Percentiles rank a stretch among this genome's conserved stretches.
Evolutionary conservation across 2,888 invertebrate species (phyloP).

Genomic region (Meloe dianella): DNA sequence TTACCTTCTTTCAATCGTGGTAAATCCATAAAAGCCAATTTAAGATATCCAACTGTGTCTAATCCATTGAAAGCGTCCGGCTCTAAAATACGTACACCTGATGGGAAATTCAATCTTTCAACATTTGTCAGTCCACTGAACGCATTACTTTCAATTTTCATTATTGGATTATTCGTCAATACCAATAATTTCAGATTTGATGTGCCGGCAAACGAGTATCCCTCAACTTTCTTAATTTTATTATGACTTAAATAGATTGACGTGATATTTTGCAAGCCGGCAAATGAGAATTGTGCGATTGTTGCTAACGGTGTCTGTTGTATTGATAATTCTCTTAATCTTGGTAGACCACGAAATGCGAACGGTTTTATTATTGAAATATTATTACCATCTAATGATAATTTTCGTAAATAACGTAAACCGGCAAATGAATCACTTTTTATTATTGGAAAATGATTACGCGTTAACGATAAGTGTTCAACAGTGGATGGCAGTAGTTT

Average conservation of each 20-base stretch:
- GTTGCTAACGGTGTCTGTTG: slow-evolving; percentile 78
- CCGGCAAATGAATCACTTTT: slow-evolving; percentile 84
- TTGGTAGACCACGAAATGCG: slow-evolving; percentile 82
- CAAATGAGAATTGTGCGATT: slow-evolving; percentile 84
- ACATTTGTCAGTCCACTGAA: slow-evolving; percentile 86
- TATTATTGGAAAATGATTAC: slow-evolving; percentile 82
- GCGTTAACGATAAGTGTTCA: slow-evolving; percentile 83
- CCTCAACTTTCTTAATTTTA: slow-evolving; percentile 64
- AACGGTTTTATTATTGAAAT: slow-evolving; percentile 83
- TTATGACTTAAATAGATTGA: slow-evolving; percentile 68
- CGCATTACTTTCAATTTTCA: slow-evolving; percentile 80
- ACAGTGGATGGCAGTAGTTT: slow-evolving; percentile 76
- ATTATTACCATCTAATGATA: slow-evolving; percentile 87
- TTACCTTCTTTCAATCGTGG: slow-evolving; percentile 52
- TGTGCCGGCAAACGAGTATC: slow-evolving; percentile 86
- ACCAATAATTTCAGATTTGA: slow-evolving; percentile 82
- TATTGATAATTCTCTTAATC: slow-evolving; percentile 80
- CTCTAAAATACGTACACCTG: slow-evolving; percentile 77
- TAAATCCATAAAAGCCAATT: slow-evolving; percentile 84
- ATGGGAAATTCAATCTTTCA: slow-evolving; percentile 81
- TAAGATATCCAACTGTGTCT: slow-evolving; percentile 81
- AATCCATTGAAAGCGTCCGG: slow-evolving; percentile 82
- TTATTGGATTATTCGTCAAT: slow-evolving; percentile 82
- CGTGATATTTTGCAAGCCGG: slow-evolving; percentile 82
- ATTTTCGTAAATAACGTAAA: slow-evolving; percentile 78